Evolutionary conservation across 2,888 invertebrate species (phyloP).

Genomic region (Charanyca ferruginea): DNA sequence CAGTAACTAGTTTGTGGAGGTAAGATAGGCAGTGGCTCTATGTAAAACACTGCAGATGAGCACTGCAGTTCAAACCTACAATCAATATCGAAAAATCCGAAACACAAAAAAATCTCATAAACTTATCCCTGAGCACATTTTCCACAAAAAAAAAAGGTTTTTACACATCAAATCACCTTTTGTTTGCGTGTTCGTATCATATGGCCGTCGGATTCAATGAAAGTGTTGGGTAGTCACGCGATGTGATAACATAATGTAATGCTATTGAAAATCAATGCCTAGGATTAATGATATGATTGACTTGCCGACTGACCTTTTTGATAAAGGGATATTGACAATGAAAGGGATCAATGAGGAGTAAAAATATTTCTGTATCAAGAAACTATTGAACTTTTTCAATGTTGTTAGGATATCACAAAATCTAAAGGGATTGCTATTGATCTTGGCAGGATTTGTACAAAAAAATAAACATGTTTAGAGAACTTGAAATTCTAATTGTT

Average conservation of each 20-base stretch:
- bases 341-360: slow-evolving; percentile 1
- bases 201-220: slow-evolving; percentile 53
- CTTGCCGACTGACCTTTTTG: slow-evolving; percentile 47
- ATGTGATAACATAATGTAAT: slow-evolving; percentile 60
- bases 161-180: slow-evolving; percentile 54
- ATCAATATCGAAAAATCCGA: slow-evolving; percentile 1
- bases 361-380: not conserved
- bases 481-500: no score
- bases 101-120: slow-evolving; percentile 8
- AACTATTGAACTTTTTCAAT: not conserved
- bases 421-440: no score
- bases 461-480: no score
- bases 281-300: slow-evolving; percentile 61
- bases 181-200: slow-evolving; percentile 59
- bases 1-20: no score
- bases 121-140: slow-evolving; percentile 8
- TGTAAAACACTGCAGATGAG: not conserved
- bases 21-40: no score
- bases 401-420: not conserved
- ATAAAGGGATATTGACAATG: slow-evolving; percentile 28
- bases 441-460: no score
- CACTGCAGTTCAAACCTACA: not conserved
- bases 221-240: slow-evolving; percentile 54
- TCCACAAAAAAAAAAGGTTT: slow-evolving; percentile 22
- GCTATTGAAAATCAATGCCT: slow-evolving; percentile 63